Conservation (phyloP, 30 jellyfish, hydroid and myxozoan species). For the Calvadosia cruxmelitensis region DNA sequence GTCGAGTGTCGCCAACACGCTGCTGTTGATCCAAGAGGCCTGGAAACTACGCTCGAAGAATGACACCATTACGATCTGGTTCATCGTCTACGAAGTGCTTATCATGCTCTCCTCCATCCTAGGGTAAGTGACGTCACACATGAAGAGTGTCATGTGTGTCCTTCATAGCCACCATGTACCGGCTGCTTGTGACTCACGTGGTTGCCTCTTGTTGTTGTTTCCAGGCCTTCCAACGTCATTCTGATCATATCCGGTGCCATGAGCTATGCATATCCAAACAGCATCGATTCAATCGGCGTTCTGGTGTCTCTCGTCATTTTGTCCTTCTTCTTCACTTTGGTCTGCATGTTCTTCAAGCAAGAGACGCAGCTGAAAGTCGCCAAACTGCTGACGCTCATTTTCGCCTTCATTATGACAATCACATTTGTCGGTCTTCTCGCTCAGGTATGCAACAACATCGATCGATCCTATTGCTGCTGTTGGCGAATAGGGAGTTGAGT, state of each 20-base stretch:
- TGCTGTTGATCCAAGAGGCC: constrained; percentile 60
- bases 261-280: constrained; percentile 63
- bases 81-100: constrained; percentile 53
- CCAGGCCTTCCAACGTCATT: constrained; percentile 81
- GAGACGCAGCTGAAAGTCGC: constrained; percentile 64
- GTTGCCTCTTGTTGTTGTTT: background rate
- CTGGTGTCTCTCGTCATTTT: constrained; percentile 23
- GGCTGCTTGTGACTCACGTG: too few relatives aligned
- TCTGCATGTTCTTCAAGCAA: constrained; percentile 53
- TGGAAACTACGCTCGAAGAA: constrained; percentile 42
- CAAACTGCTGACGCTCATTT: constrained; percentile 48
- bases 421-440: constrained; percentile 83
- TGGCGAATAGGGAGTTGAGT: too few relatives aligned
- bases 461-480: too few relatives aligned
- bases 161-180: background rate
- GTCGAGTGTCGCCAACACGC: constrained; percentile 75
- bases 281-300: constrained; percentile 39
- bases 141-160: background rate
- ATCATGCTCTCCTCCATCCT: constrained; percentile 62
- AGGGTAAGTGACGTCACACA: constrained; percentile 63
- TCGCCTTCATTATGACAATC: constrained; percentile 66
- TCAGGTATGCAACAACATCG: constrained; percentile 77
- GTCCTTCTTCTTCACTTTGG: constrained; percentile 24
- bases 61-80: constrained; percentile 49
- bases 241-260: constrained; percentile 61